A percentile compares a stretch with the other conserved stretches of the same genome.
Conservation (phyloP, 30 jellyfish, hydroid and myxozoan genomes). For the Morbakka virulenta region DNA sequence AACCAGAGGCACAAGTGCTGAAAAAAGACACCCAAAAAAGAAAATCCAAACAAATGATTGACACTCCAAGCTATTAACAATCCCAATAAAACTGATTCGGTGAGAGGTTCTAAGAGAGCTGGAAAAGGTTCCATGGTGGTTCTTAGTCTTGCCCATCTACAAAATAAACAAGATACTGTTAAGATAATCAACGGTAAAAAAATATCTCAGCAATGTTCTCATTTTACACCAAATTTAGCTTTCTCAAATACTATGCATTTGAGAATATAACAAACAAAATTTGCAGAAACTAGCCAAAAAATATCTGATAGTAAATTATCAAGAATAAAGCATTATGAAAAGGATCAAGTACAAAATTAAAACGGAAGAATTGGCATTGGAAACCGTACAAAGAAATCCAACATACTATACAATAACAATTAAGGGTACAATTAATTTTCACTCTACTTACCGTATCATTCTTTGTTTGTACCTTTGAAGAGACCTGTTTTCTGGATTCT, state of each 20-base stretch:
- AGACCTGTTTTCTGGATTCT: slow-evolving; percentile 64
- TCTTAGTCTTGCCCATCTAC: slow-evolving; percentile 89
- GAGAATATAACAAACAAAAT: background rate
- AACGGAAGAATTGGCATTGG: no score
- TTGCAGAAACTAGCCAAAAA: background rate
- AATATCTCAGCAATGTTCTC: no score
- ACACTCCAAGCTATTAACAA: slow-evolving; percentile 48
- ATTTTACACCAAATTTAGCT: no score
- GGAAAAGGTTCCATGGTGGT: slow-evolving; percentile 82
- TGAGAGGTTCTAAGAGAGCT: slow-evolving; percentile 76
- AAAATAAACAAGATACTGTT: background rate
- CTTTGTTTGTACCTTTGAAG: slow-evolving; percentile 58
- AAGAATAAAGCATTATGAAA: no score
- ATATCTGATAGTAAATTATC: background rate
- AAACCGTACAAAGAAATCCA: no score
- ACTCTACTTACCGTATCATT: slow-evolving; percentile 78
- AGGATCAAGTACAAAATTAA: no score
- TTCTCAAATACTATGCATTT: background rate
- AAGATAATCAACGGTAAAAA: no score
- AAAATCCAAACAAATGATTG: slow-evolving; percentile 34
- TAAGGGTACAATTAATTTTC: no score
- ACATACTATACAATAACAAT: no score
- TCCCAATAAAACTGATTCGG: slow-evolving; percentile 82
- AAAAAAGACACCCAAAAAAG: slow-evolving; percentile 25
- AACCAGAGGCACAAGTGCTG: slow-evolving; percentile 70